A percentile compares a stretch with the other conserved stretches of the same genome.
These are phyloP conservation scores for Luperina nickerlii DNA, from an alignment of 2,888 invertebrate species.

Conservation along the genomic window DNA sequence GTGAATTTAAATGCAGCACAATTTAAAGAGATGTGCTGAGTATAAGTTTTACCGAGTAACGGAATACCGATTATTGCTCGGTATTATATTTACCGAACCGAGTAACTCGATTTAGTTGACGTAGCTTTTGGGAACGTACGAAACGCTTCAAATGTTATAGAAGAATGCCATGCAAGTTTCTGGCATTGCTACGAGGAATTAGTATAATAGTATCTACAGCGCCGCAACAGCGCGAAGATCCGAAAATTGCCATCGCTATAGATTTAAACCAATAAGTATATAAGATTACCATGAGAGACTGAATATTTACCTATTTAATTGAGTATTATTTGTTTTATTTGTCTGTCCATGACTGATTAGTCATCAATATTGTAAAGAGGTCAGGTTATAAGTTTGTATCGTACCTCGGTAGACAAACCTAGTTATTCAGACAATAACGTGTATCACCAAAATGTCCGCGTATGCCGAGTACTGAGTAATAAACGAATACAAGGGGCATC, in stretches of 20 bases:
- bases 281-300: neutral
- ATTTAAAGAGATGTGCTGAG: neutral
- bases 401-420: no score
- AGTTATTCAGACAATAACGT: no score
- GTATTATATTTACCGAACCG: neutral
- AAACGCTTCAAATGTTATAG: neutral
- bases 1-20: slow-evolving; percentile 6
- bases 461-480: no score
- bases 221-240: neutral
- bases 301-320: no score
- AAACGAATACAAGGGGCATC: no score
- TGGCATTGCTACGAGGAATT: neutral
- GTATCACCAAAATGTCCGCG: no score
- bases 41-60: neutral
- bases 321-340: no score
- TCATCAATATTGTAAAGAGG: no score
- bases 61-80: neutral
- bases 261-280: neutral
- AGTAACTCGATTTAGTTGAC: neutral
- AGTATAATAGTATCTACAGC: neutral
- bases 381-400: no score
- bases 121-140: neutral
- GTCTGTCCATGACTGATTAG: no score
- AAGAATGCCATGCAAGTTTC: neutral
- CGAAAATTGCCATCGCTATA: neutral